A percentile compares a stretch with the other conserved stretches of the same genome.
These are phyloP conservation scores for Venusia cambrica DNA, from an alignment of 2,888 invertebrate species.

Conservation along the genomic window DNA sequence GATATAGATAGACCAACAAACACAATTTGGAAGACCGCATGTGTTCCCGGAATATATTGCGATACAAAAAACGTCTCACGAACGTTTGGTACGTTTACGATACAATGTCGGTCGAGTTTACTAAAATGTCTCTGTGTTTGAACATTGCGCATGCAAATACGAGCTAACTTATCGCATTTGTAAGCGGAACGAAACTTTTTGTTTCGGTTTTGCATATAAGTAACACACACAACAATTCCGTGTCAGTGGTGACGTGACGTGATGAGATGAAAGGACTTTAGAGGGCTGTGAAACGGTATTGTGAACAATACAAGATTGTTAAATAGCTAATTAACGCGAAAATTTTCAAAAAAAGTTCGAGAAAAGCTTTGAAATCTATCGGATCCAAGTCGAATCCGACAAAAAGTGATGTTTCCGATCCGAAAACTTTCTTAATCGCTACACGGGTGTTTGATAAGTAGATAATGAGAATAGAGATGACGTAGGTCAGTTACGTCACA, in stretches of 20 bases:
- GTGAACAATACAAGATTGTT: no score
- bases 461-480: no score
- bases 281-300: no score
- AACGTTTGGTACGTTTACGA: slow-evolving; percentile 16
- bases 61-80: slow-evolving; percentile 24
- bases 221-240: slow-evolving; percentile 13
- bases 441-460: no score
- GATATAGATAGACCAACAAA: slow-evolving; percentile 14
- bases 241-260: not conserved
- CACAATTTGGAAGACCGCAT: slow-evolving; percentile 21
- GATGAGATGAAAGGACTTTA: no score
- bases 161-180: slow-evolving; percentile 21
- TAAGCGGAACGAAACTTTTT: slow-evolving; percentile 24
- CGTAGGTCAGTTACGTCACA: no score
- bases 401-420: no score
- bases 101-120: slow-evolving; percentile 20
- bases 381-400: no score
- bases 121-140: slow-evolving; percentile 24
- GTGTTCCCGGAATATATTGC: slow-evolving; percentile 18
- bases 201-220: slow-evolving; percentile 24
- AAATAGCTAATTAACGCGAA: no score
- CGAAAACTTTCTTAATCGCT: no score
- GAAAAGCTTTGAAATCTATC: no score
- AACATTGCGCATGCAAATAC: slow-evolving; percentile 27
- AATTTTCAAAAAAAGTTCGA: no score